A percentile compares a stretch with the other conserved stretches of the same genome.
phyloP scores from a whole-genome alignment of 2,113 vertebrate species.

The Conger conger region DNA sequence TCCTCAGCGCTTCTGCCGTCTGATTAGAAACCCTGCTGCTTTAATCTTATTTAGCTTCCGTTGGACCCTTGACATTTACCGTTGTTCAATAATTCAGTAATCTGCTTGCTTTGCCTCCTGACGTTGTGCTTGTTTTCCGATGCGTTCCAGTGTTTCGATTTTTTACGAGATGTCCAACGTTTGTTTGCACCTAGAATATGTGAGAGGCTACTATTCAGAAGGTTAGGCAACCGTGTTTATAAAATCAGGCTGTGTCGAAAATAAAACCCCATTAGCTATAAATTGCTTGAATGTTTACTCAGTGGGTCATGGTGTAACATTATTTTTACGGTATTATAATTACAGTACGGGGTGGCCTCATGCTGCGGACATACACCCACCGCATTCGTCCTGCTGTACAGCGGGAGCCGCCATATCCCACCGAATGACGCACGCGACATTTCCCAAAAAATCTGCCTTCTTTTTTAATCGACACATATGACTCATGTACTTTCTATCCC shows the following conservation, averaged over 20 bases:
- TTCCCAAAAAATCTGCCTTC: not conserved
- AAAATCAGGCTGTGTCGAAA: not conserved
- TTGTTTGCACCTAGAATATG: not conserved
- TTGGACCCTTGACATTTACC: not conserved
- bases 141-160: not conserved
- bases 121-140: not conserved
- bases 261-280: not conserved
- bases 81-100: constrained; percentile 10
- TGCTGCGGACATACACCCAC: not conserved
- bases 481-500: constrained; percentile 18
- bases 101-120: not conserved
- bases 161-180: not conserved
- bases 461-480: constrained; percentile 17
- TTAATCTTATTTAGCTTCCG: not conserved
- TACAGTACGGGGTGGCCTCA: not conserved
- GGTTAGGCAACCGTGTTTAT: not conserved
- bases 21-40: not conserved
- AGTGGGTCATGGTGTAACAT: not conserved
- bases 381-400: not conserved
- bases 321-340: not conserved
- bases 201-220: not conserved
- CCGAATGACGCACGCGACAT: not conserved
- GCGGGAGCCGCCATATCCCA: not conserved
- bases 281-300: not conserved
- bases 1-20: not conserved